These are phyloP conservation scores for Streblospio benedicti DNA, from an alignment of 1,140 invertebrate species.

Conservation along the genomic window DNA sequence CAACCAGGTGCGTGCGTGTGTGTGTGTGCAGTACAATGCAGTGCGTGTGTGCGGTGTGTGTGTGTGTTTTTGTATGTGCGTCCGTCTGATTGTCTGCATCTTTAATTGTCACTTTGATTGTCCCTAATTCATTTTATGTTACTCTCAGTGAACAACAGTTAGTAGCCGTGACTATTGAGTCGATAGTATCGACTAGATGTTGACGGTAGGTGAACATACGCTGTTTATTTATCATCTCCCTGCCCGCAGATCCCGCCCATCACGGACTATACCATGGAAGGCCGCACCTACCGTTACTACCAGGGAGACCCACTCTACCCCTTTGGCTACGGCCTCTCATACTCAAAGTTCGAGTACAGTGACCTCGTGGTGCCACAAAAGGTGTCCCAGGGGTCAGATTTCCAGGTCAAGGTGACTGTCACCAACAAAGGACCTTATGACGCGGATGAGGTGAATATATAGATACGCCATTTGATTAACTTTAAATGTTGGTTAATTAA, in stretches of 20 bases:
- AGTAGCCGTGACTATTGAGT: too few relatives aligned
- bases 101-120: too few relatives aligned
- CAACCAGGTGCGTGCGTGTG: slow-evolving; percentile 11
- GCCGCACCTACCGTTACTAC: slow-evolving; percentile 17
- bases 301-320: slow-evolving; percentile 11
- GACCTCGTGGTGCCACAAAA: background rate
- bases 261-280: slow-evolving; percentile 14
- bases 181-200: too few relatives aligned
- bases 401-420: background rate
- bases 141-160: too few relatives aligned
- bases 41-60: too few relatives aligned
- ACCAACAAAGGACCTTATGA: slow-evolving; percentile 4
- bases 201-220: too few relatives aligned
- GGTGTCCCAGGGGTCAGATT: background rate
- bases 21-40: too few relatives aligned
- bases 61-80: too few relatives aligned
- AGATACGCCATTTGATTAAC: background rate
- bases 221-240: background rate
- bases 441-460: slow-evolving; percentile 6
- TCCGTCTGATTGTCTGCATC: too few relatives aligned
- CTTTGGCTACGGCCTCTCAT: slow-evolving; percentile 22
- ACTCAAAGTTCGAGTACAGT: slow-evolving; percentile 17
- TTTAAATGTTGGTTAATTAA: background rate
- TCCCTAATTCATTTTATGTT: too few relatives aligned
- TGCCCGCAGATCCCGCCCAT: slow-evolving; percentile 11